Conservation (phyloP, 2,888 invertebrate species). For the Microchrysa polita region DNA sequence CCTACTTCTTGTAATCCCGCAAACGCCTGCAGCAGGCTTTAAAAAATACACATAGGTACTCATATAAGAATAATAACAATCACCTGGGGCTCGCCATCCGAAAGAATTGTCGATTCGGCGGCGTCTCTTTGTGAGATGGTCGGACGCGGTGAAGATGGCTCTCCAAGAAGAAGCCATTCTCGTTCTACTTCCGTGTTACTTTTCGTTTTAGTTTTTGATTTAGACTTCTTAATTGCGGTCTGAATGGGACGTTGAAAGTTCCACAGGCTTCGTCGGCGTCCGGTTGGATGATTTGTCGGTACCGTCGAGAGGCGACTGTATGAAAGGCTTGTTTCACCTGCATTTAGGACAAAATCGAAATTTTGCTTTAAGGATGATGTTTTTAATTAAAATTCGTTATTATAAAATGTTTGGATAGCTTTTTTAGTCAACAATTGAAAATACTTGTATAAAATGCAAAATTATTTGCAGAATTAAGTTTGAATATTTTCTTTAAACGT, state of each 20-base stretch:
- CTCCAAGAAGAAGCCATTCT: conserved; percentile 64
- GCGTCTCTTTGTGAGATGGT: conserved; percentile 58
- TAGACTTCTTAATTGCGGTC: conserved; percentile 57
- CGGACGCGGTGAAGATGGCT: conserved; percentile 63
- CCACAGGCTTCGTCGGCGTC: conserved; percentile 59
- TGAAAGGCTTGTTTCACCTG: conserved; percentile 60
- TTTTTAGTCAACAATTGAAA: too few species aligned
- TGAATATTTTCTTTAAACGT: too few species aligned
- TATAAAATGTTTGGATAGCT: too few species aligned
- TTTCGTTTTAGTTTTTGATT: conserved; percentile 55
- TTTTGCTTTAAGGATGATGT: too few species aligned
- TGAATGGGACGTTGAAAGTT: conserved; percentile 59
- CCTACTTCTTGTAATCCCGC: too few species aligned
- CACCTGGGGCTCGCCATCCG: conserved; percentile 62
- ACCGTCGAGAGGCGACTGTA: conserved; percentile 63
- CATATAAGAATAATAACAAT: neutral
- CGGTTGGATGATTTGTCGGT: conserved; percentile 54
- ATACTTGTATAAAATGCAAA: too few species aligned
- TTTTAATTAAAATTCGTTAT: too few species aligned
- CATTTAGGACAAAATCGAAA: conserved; percentile 27
- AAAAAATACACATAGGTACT: neutral
- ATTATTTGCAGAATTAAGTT: too few species aligned
- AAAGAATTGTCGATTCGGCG: conserved; percentile 62
- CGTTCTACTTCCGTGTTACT: conserved; percentile 61
- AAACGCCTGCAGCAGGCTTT: neutral